Evolutionary conservation across 2,888 invertebrate genomes (phyloP).

Genomic region (Argyra leucocephala): DNA sequence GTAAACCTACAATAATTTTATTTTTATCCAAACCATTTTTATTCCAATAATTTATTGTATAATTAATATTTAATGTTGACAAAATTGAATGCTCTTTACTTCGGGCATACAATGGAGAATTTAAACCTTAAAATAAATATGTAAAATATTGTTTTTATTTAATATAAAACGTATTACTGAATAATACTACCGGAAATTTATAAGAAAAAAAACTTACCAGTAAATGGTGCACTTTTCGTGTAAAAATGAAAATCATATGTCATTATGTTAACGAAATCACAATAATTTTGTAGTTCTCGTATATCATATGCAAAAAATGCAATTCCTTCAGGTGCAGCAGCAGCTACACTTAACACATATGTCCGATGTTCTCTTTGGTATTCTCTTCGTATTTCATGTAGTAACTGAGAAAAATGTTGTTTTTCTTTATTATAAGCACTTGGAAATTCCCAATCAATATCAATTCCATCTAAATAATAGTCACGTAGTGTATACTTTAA

Average conservation of each 20-base stretch:
- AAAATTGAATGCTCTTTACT: conserved; percentile 54
- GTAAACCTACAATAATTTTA: conserved; percentile 76
- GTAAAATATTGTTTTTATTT: too few species aligned
- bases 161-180: neutral
- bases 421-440: conserved; percentile 53
- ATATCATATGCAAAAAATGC: conserved; percentile 70
- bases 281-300: conserved; percentile 64
- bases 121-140: conserved; percentile 48
- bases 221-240: conserved; percentile 64
- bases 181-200: neutral
- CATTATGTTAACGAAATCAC: conserved; percentile 84
- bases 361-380: conserved; percentile 51
- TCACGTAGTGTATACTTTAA: conserved; percentile 41
- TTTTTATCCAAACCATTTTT: conserved; percentile 61
- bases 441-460: conserved; percentile 85
- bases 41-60: conserved; percentile 68
- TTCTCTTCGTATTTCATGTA: conserved; percentile 62
- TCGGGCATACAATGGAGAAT: conserved; percentile 66
- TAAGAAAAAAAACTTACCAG: conserved; percentile 42
- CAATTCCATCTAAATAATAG: conserved; percentile 37
- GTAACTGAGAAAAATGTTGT: conserved; percentile 63
- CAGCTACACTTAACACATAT: conserved; percentile 64
- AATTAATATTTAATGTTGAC: conserved; percentile 68
- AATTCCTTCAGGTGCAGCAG: conserved; percentile 67
- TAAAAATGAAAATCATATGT: conserved; percentile 82